These are phyloP conservation scores for Varanus komodoensis DNA, from an alignment of 2,113 vertebrate species.

Conservation along the genomic window DNA sequence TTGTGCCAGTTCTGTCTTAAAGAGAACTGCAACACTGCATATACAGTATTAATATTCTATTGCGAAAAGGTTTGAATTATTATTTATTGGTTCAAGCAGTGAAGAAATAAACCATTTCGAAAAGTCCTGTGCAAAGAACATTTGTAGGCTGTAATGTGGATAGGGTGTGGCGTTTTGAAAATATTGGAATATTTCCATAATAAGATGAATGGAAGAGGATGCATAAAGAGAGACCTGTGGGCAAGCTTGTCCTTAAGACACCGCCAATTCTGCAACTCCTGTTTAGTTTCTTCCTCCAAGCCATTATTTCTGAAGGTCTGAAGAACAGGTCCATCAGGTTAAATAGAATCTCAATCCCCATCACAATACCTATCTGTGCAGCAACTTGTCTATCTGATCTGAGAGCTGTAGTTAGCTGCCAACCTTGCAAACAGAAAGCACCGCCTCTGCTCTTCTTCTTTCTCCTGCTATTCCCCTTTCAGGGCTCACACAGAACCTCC, in stretches of 20 bases:
- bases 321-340: neutral
- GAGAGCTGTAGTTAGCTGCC: neutral
- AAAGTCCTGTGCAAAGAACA: neutral
- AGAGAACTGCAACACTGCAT: neutral
- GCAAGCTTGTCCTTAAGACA: neutral
- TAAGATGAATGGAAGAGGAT: neutral
- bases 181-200: neutral
- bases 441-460: too few species aligned
- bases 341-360: neutral
- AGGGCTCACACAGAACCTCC: neutral
- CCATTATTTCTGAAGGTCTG: neutral
- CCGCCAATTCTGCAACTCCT: neutral
- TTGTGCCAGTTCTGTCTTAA: neutral
- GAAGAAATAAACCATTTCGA: neutral
- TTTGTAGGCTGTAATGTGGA: too few species aligned
- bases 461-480: neutral
- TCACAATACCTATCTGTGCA: neutral
- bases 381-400: neutral
- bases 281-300: neutral
- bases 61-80: neutral
- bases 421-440: neutral
- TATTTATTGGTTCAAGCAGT: neutral
- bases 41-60: neutral
- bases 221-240: neutral
- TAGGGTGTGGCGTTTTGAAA: neutral